These are phyloP conservation scores for Tauraco hartlaubi DNA, from an alignment of 2,797 vertebrate species.

Conservation along the genomic window DNA sequence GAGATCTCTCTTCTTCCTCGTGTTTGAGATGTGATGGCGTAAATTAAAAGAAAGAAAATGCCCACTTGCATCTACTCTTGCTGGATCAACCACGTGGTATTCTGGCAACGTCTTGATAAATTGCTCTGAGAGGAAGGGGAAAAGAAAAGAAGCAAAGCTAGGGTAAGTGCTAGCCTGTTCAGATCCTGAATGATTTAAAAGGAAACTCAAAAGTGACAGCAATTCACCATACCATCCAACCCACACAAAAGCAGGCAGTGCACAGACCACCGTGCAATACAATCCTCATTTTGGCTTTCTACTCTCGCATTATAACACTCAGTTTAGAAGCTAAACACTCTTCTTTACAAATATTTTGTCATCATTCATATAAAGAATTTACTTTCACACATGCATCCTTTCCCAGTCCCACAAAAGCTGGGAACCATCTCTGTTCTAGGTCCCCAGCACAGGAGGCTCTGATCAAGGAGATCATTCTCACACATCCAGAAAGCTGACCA, in stretches of 20 bases:
- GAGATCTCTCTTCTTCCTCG: constrained; percentile 82
- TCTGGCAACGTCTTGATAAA: constrained; percentile 79
- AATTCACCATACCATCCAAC: background rate
- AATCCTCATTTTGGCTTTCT: background rate
- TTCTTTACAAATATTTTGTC: background rate
- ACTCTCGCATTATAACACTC: background rate
- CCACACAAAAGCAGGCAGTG: background rate
- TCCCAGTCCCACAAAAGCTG: background rate
- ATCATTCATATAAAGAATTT: background rate
- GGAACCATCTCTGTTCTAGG: background rate
- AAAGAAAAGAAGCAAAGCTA: background rate
- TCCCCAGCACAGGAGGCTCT: background rate
- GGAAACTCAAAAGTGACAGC: background rate
- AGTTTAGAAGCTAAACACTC: background rate
- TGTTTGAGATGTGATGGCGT: constrained; percentile 74
- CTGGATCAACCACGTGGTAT: constrained; percentile 86
- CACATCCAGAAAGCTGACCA: background rate
- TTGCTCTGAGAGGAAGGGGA: constrained; percentile 75
- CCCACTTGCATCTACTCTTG: constrained; percentile 85
- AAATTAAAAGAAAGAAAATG: constrained; percentile 87
- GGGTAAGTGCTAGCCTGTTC: background rate
- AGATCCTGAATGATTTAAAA: background rate
- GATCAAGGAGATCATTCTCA: background rate
- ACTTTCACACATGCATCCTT: rapidly evolving
- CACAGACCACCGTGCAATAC: background rate